Percentiles rank a stretch among this genome's conserved stretches.
These are phyloP conservation scores for cattle (Bos taurus) DNA, from an alignment of 2,113 vertebrate genomes.

Conservation along the genomic window ARS-UCD2.0 NC_037340.1:66650001-66650500, in stretches of 20 bases:
- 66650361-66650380: neutral
- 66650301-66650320: neutral
- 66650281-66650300: neutral
- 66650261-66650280: neutral
- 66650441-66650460: constrained; percentile 23
- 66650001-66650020: neutral
- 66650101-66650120: neutral
- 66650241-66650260: neutral
- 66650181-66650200: constrained; percentile 7
- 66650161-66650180: constrained; percentile 17
- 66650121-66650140: neutral
- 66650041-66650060: neutral
- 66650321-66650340: neutral
- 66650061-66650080: neutral
- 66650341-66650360: neutral
- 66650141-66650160: neutral
- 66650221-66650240: neutral
- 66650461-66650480: neutral
- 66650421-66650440: neutral
- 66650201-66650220: neutral
- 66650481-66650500: constrained; percentile 3
- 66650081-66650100: neutral
- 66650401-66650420: neutral
- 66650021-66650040: neutral
- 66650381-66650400: constrained; percentile 6